Evolutionary conservation across 2,797 vertebrate species (phyloP).

Genomic region (Sitta carolinensis): DNA sequence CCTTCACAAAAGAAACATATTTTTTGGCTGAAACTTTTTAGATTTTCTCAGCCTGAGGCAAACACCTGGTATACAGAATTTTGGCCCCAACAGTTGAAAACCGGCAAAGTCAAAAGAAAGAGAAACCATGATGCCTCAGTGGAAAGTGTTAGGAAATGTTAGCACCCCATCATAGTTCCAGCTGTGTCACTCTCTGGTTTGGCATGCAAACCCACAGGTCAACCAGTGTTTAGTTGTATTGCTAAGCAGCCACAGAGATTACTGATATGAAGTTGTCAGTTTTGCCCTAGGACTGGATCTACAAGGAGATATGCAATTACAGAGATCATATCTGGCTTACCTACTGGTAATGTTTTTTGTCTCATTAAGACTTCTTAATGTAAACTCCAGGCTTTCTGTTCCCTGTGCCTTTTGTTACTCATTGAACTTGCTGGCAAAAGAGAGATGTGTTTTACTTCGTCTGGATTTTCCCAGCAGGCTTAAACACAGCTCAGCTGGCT

Average conservation of each 20-base stretch:
- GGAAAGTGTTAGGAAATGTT: not conserved
- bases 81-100: not conserved
- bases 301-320: not conserved
- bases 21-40: not conserved
- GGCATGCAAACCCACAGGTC: not conserved
- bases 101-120: not conserved
- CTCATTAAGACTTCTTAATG: not conserved
- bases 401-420: not conserved
- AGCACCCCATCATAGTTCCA: not conserved
- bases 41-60: not conserved
- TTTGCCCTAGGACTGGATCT: conserved; percentile 32
- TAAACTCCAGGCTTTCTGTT: not conserved
- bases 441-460: not conserved
- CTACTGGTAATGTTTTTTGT: not conserved
- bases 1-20: not conserved
- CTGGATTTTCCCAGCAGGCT: not conserved
- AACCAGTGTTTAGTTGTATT: not conserved
- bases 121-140: not conserved
- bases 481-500: not conserved
- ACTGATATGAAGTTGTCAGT: not conserved
- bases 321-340: not conserved
- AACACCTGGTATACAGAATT: not conserved
- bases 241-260: not conserved
- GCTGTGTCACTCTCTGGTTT: not conserved
- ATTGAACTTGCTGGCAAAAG: not conserved